Conservation (phyloP, 2,888 invertebrate species). For the Micoletzkya japonica region DNA sequence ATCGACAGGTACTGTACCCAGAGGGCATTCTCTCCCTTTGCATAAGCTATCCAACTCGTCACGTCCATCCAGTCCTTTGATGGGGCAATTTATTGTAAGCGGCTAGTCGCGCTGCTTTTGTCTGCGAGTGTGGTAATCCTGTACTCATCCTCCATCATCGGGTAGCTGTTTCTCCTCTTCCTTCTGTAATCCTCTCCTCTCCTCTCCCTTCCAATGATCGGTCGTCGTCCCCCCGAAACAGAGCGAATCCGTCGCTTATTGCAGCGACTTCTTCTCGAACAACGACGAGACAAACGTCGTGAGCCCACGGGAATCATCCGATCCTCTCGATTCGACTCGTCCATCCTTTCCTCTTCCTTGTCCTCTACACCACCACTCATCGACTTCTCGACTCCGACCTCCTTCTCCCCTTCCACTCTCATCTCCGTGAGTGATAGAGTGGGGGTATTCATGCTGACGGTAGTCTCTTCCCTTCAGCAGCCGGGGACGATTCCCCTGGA, state of each 20-base stretch:
- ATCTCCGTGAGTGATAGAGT: too few species aligned
- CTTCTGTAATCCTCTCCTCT: background rate
- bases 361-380: constrained; percentile 12
- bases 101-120: too few species aligned
- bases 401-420: background rate
- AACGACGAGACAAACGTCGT: constrained; percentile 57
- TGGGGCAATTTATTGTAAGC: too few species aligned
- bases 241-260: constrained; percentile 21
- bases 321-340: constrained; percentile 27
- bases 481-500: too few species aligned
- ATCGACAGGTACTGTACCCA: constrained; percentile 28
- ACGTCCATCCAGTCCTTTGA: too few species aligned
- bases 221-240: background rate
- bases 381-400: background rate
- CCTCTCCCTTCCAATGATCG: background rate
- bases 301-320: constrained; percentile 37
- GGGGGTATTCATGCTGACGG: too few species aligned
- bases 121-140: too few species aligned
- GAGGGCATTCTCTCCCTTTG: too few species aligned
- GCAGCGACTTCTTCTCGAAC: constrained; percentile 58
- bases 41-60: too few species aligned
- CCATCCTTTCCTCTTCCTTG: background rate
- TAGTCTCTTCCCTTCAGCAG: too few species aligned
- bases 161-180: background rate
- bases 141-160: too few species aligned